Percentiles rank a stretch among this genome's conserved stretches.
Evolutionary conservation across 1,140 invertebrate species (phyloP).

Genomic region (Tachypleus tridentatus): DNA sequence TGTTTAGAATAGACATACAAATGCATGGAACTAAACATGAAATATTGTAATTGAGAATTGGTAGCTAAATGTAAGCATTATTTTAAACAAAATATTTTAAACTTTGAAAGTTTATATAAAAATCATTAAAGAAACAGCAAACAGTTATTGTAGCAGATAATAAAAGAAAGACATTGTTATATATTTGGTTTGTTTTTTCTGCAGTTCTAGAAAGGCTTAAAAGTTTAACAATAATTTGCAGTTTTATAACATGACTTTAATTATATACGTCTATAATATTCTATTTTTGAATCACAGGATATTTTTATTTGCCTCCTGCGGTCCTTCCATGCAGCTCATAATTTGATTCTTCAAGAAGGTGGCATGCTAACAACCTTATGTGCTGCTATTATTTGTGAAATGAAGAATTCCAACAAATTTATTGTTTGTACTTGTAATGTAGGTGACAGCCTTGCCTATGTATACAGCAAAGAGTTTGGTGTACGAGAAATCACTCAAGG

Average conservation of each 20-base stretch:
- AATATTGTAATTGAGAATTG: too few species aligned
- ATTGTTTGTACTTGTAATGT: constrained; percentile 83
- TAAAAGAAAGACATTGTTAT: too few species aligned
- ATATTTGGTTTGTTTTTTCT: too few species aligned
- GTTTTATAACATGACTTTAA: background rate
- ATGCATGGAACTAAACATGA: too few species aligned
- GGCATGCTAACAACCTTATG: constrained; percentile 74
- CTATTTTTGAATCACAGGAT: constrained; percentile 40
- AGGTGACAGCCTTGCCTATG: constrained; percentile 77
- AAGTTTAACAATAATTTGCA: background rate
- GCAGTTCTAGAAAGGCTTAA: too few species aligned
- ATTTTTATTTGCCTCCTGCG: constrained; percentile 64
- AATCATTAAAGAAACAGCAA: too few species aligned
- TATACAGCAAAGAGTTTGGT: constrained; percentile 64
- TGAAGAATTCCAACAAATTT: constrained; percentile 43
- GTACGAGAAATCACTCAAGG: constrained; percentile 58
- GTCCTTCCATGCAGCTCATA: constrained; percentile 76
- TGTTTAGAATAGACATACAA: too few species aligned
- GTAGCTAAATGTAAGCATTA: too few species aligned
- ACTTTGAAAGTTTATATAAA: too few species aligned
- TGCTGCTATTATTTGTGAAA: constrained; percentile 58
- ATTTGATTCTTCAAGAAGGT: constrained; percentile 70
- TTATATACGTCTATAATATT: constrained; percentile 7
- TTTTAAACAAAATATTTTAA: too few species aligned
- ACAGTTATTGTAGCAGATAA: background rate